Conservation (phyloP, 2,888 invertebrate genomes). For the Xylota segnis region DNA sequence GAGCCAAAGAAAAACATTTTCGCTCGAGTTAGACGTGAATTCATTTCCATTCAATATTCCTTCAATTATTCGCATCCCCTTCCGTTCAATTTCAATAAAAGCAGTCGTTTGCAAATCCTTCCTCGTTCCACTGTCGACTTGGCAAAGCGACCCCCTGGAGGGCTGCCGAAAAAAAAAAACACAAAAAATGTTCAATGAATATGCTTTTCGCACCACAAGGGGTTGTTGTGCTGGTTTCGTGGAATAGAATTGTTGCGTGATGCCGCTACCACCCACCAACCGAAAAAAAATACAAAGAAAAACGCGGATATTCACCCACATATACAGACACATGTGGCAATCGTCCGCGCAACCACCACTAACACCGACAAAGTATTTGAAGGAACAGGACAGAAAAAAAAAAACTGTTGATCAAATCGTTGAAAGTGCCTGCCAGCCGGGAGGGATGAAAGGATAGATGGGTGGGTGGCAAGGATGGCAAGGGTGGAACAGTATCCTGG, state of each 20-base stretch:
- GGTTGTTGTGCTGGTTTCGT: slow-evolving; percentile 52
- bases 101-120: slow-evolving; percentile 76
- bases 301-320: slow-evolving; percentile 18
- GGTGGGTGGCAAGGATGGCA: slow-evolving; percentile 16
- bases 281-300: slow-evolving; percentile 15
- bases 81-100: slow-evolving; percentile 76
- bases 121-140: slow-evolving; percentile 29
- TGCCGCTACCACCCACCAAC: slow-evolving; percentile 60
- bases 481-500: slow-evolving; percentile 39
- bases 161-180: slow-evolving; percentile 26
- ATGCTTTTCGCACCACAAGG: slow-evolving; percentile 58
- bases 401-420: slow-evolving; percentile 72
- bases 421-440: slow-evolving; percentile 8
- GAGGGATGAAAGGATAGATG: slow-evolving; percentile 4
- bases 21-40: slow-evolving; percentile 66
- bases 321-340: not conserved
- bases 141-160: slow-evolving; percentile 21
- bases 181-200: slow-evolving; percentile 35
- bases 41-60: slow-evolving; percentile 72
- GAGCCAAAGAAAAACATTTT: slow-evolving; percentile 71
- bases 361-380: slow-evolving; percentile 21
- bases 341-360: not conserved
- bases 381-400: slow-evolving; percentile 14
- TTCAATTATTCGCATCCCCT: slow-evolving; percentile 68
- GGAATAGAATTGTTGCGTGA: slow-evolving; percentile 75